A percentile compares a stretch with the other conserved stretches of the same genome.
These are phyloP conservation scores for Heliothis peltigera DNA, from an alignment of 2,888 invertebrate species.

Conservation along the genomic window DNA sequence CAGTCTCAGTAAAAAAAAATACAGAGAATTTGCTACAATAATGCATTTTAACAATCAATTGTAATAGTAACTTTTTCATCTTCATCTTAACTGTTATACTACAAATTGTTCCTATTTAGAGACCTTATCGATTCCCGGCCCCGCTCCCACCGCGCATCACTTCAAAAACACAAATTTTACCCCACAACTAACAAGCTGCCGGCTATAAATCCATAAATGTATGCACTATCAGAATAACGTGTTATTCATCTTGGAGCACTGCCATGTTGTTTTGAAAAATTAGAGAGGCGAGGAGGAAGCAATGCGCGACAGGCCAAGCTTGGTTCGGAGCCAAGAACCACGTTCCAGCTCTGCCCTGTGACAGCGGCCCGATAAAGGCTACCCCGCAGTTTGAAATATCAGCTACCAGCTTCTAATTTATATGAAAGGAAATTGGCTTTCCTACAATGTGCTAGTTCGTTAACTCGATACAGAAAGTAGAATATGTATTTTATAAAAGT, in stretches of 20 bases:
- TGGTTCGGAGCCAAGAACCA: constrained; percentile 79
- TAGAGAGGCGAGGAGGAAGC: constrained; percentile 70
- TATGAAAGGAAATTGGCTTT: constrained; percentile 63
- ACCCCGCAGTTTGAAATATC: constrained; percentile 63
- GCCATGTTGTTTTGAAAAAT: constrained; percentile 87
- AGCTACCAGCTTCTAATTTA: constrained; percentile 59
- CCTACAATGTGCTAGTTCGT: constrained; percentile 50
- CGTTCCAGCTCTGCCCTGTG: constrained; percentile 68
- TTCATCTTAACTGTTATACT: no score
- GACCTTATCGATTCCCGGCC: neutral
- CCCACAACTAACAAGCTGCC: constrained; percentile 55
- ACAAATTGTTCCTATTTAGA: no score
- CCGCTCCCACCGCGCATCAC: neutral
- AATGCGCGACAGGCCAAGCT: constrained; percentile 65
- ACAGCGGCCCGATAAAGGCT: constrained; percentile 65
- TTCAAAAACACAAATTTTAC: constrained; percentile 24
- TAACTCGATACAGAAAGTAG: constrained; percentile 43
- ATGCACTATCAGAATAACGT: constrained; percentile 76
- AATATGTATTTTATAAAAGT: constrained; percentile 42
- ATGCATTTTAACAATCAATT: no score
- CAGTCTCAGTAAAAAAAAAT: no score
- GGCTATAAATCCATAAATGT: constrained; percentile 70
- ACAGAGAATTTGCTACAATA: no score
- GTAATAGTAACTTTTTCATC: no score
- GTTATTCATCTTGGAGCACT: constrained; percentile 78